Evolutionary conservation across 92 coral and sea anemone species (phyloP), one percentile per base, ranked within the genome.

Genomic region (Metridium senile): DNA sequence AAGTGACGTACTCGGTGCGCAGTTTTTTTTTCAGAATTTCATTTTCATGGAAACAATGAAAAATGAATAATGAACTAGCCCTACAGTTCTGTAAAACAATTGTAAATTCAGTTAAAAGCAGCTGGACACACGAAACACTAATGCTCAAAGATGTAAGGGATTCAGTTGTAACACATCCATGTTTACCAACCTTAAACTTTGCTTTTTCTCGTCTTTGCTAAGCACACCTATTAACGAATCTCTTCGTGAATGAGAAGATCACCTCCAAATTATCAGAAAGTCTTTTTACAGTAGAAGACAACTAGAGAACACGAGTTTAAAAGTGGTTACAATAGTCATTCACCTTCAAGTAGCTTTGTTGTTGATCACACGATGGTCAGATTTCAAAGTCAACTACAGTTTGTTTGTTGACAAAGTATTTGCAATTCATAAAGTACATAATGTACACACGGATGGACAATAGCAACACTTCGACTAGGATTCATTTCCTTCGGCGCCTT

Each of bases 361-460:
- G 33, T 18, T 59, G 29, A 22, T 59, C 30, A 26, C 66, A 53
- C 26, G 23, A 1, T 13, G 65, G 34, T 68, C 56, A 68, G 66
- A 72, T 54, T 72, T 61, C 65, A 53, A 72, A 72, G 52, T 53
- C 46, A 56, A 29, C 76, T 53, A 39, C 18, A 53, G 76, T 63
- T 58, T 63, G 22, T 56, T 72, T 72, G 45, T 72, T 11, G 66
- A 72, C 21, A 72, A 72, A 30, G 66, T 56, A 56, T 72, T 51
- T 71, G 59, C 47, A 71, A 51, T 71, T 57, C 43, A 52, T 49
- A 61, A 61, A 61, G 29, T 10, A 61, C 13, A 23, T 23, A 61
- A 20, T 28, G 69, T 63, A 63, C 69, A 63, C 31, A 63, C 1
- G 11, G 45, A 63, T 30, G 13, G 22, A 63, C 28, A n/a, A 63